These are phyloP conservation scores for Huso huso DNA, from an alignment of 2,797 vertebrate species.

Conservation along the genomic window DNA sequence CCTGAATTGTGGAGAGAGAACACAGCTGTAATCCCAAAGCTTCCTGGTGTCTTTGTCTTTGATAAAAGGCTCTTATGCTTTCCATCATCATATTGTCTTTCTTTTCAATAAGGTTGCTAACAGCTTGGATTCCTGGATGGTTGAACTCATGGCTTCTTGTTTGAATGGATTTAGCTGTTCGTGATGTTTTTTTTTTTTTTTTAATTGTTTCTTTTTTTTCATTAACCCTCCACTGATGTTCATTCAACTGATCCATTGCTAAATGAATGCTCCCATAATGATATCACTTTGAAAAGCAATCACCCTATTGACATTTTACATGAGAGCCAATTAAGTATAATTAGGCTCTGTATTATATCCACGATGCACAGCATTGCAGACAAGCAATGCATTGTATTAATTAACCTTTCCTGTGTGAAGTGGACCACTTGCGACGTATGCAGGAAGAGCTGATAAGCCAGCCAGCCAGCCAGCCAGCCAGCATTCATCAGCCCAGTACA, in stretches of 20 bases:
- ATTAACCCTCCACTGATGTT: not conserved
- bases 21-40: no score
- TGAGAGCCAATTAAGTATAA: conserved; percentile 66
- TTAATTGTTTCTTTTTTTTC: conserved; percentile 4
- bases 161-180: no score
- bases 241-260: conserved; percentile 20
- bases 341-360: conserved; percentile 66
- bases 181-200: no score
- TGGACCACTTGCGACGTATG: not conserved
- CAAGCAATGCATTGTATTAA: conserved; percentile 13
- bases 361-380: conserved; percentile 16
- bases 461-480: not conserved
- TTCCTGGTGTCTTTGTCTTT: no score
- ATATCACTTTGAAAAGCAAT: conserved; percentile 59
- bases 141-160: no score
- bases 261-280: conserved; percentile 30
- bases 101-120: no score
- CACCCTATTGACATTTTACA: conserved; percentile 76
- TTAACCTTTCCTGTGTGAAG: not conserved
- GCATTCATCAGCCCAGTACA: conserved; percentile 1
- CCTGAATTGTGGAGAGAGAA: no score
- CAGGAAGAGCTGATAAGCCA: not conserved
- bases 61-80: no score
- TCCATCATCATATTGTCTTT: no score
- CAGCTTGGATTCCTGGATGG: no score